Conservation (phyloP, 2,797 vertebrate genomes). For the Chromis chromis region DNA sequence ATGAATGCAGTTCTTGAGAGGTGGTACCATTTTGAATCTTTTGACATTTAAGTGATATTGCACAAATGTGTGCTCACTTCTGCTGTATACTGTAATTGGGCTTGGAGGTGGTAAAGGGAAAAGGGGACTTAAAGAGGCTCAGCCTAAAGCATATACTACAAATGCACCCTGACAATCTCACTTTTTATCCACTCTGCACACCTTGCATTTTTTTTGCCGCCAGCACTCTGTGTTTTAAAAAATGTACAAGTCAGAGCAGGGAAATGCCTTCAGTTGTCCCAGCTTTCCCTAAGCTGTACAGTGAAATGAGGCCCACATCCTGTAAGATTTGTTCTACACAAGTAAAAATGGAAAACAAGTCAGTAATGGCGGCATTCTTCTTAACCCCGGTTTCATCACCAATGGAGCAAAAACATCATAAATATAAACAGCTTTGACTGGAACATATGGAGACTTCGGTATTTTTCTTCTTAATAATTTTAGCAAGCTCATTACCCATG, state of each 20-base stretch:
- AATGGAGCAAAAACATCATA: background rate
- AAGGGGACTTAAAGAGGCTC: background rate
- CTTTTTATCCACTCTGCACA: constrained; percentile 26
- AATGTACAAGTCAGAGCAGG: constrained; percentile 36
- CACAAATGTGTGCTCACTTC: no score
- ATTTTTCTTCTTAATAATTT: background rate
- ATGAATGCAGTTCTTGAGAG: no score
- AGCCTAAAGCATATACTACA: background rate
- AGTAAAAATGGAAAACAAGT: constrained; percentile 10
- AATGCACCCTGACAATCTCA: constrained; percentile 23
- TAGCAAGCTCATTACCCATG: background rate
- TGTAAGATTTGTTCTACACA: constrained; percentile 1
- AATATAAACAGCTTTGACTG: background rate
- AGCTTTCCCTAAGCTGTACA: background rate
- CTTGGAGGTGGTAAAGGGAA: background rate
- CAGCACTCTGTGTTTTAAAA: constrained; percentile 28
- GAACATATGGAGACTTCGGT: background rate
- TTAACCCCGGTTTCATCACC: background rate
- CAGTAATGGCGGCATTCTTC: background rate
- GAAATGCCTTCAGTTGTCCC: constrained; percentile 21
- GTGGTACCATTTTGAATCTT: no score
- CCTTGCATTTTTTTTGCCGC: constrained; percentile 30
- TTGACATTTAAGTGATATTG: no score
- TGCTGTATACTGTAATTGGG: background rate
- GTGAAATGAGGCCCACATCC: constrained; percentile 3